Evolutionary conservation across 2,797 vertebrate genomes (phyloP).

Genomic region (Manis pentadactyla): DNA sequence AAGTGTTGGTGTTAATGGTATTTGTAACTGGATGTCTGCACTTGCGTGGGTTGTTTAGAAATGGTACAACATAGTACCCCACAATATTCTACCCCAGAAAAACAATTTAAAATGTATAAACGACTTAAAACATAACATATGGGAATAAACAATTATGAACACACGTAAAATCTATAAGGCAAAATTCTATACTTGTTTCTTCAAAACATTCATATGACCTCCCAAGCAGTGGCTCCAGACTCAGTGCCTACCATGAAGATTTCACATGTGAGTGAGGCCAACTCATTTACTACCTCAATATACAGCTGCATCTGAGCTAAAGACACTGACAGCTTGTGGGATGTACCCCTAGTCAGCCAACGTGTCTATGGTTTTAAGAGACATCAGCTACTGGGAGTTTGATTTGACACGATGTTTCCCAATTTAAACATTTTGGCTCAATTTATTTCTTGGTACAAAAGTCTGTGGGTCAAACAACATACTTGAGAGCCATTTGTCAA

Average conservation of each 20-base stretch:
- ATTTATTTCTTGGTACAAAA: constrained; percentile 48
- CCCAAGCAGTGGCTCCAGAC: neutral
- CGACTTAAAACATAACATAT: neutral
- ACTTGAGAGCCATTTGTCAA: neutral
- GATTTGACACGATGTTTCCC: constrained; percentile 18
- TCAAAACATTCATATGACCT: neutral
- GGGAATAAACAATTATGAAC: neutral
- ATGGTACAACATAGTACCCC: neutral
- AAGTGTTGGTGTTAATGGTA: neutral
- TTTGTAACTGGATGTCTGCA: constrained; percentile 19
- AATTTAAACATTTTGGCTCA: neutral
- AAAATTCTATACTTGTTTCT: constrained; percentile 47
- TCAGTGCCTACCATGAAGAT: neutral
- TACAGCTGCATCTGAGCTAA: neutral
- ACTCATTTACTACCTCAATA: neutral
- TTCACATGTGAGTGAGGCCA: neutral
- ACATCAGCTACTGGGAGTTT: constrained; percentile 7
- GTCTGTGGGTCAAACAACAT: constrained; percentile 9
- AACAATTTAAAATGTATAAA: constrained; percentile 36
- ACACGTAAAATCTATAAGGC: neutral
- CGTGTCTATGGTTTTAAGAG: constrained; percentile 28
- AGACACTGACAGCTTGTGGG: neutral
- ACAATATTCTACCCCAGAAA: constrained; percentile 30
- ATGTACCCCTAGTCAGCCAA: neutral
- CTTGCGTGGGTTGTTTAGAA: constrained; percentile 38